A percentile compares a stretch with the other conserved stretches of the same genome.
Evolutionary conservation across 2,797 vertebrate species (phyloP).

Genomic region (Enteromius viviparus): DNA sequence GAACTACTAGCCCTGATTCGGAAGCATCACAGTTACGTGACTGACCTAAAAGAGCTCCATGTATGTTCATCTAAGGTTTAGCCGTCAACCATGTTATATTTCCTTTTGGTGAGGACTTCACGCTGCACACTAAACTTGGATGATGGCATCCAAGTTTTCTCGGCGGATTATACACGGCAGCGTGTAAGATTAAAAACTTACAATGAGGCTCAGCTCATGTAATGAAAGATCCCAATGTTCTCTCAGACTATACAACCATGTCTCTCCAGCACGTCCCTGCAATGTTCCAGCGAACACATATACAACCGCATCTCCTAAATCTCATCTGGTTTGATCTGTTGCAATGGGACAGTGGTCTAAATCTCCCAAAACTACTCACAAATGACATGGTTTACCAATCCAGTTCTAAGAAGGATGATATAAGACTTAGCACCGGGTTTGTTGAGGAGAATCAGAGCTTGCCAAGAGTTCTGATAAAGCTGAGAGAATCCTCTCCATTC

Average conservation of each 20-base stretch:
- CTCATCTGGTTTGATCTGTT: slow-evolving; percentile 77
- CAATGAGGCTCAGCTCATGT: slow-evolving; percentile 58
- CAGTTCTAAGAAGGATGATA: slow-evolving; percentile 78
- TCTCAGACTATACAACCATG: slow-evolving; percentile 60
- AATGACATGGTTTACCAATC: slow-evolving; percentile 76
- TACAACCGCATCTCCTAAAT: slow-evolving; percentile 72
- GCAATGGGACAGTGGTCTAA: slow-evolving; percentile 67
- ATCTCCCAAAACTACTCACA: slow-evolving; percentile 63
- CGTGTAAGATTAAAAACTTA: slow-evolving; percentile 69
- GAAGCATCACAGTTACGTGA: slow-evolving; percentile 5
- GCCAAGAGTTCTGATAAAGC: slow-evolving; percentile 78
- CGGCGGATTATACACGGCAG: slow-evolving; percentile 55
- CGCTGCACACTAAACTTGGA: slow-evolving; percentile 15
- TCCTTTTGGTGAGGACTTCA: neutral
- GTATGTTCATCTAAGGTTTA: slow-evolving; percentile 26
- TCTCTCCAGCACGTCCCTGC: slow-evolving; percentile 45
- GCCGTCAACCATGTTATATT: slow-evolving; percentile 3
- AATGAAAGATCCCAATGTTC: slow-evolving; percentile 58
- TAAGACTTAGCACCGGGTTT: slow-evolving; percentile 56
- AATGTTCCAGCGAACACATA: slow-evolving; percentile 48
- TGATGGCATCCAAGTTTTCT: slow-evolving; percentile 39
- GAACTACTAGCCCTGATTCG: neutral
- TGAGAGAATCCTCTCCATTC: slow-evolving; percentile 37
- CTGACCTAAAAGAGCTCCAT: slow-evolving; percentile 2
- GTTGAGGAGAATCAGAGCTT: slow-evolving; percentile 73